phyloP scores from a whole-genome alignment of 2,888 invertebrate genomes.

The Heliothis peltigera region DNA sequence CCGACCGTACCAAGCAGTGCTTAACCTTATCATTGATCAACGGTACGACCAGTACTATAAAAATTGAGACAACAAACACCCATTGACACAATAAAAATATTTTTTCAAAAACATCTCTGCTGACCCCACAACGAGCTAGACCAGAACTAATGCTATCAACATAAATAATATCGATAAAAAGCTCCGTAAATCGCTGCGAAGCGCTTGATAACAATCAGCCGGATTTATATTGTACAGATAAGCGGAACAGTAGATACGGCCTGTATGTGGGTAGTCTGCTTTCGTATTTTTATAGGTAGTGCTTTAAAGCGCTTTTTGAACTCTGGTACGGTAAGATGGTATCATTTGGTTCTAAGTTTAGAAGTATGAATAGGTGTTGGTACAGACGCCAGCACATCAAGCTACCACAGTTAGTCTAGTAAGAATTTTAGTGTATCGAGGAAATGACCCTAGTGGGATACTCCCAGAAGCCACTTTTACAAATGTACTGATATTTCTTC shows the following conservation, averaged over 20 bases:
- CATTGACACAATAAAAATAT: not conserved
- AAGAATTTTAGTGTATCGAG: not conserved
- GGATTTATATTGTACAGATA: constrained; percentile 58
- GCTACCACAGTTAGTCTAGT: no score
- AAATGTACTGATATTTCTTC: no score
- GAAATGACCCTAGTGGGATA: no score
- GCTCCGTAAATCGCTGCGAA: constrained; percentile 54
- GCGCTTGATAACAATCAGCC: constrained; percentile 49
- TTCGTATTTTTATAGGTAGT: constrained; percentile 49
- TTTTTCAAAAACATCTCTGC: constrained; percentile 1
- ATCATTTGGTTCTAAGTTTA: constrained; percentile 34
- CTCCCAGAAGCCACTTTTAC: no score
- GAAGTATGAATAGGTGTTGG: not conserved
- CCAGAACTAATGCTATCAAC: constrained; percentile 49
- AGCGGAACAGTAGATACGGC: constrained; percentile 35
- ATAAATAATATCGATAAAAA: constrained; percentile 61
- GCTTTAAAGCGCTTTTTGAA: constrained; percentile 51
- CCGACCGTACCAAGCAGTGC: no score
- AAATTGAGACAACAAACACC: not conserved
- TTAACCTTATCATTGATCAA: no score
- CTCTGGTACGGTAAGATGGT: constrained; percentile 35
- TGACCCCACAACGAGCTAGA: constrained; percentile 10
- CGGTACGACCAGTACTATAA: no score
- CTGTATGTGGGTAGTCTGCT: constrained; percentile 43
- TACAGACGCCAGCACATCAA: no score